Conservation (phyloP, 2,797 vertebrate species). For the Melopsittacus undulatus region DNA sequence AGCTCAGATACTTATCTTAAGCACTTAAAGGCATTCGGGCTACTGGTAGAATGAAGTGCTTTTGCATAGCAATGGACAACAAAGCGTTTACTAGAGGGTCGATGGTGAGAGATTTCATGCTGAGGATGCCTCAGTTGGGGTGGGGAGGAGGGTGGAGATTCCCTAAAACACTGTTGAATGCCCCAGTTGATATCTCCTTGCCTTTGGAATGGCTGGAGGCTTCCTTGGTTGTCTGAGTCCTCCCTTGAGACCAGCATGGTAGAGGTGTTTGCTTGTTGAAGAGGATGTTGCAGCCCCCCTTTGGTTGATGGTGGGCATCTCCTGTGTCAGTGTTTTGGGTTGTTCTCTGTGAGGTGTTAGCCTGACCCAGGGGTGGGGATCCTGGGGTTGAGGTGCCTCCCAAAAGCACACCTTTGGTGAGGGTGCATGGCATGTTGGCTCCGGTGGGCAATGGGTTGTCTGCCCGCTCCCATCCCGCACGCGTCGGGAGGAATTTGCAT, state of each 20-base stretch:
- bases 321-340: not conserved
- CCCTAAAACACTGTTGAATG: not conserved
- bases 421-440: rapidly evolving
- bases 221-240: not conserved
- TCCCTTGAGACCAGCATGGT: not conserved
- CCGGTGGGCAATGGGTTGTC: not conserved
- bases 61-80: not conserved
- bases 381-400: not conserved
- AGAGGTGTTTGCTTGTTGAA: not conserved
- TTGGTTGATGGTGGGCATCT: not conserved
- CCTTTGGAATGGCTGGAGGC: not conserved
- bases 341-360: not conserved
- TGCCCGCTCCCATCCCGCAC: rapidly evolving
- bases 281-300: not conserved
- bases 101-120: not conserved
- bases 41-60: conserved; percentile 28
- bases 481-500: not conserved
- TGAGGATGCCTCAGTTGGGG: not conserved
- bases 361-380: not conserved
- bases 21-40: not conserved
- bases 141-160: not conserved
- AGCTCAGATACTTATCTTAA: conserved; percentile 57
- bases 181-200: not conserved
- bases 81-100: not conserved
- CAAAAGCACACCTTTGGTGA: not conserved